A percentile compares a stretch with the other conserved stretches of the same genome.
These are phyloP conservation scores for Hyla sarda DNA, from an alignment of 2,113 vertebrate genomes.

Conservation along the genomic window DNA sequence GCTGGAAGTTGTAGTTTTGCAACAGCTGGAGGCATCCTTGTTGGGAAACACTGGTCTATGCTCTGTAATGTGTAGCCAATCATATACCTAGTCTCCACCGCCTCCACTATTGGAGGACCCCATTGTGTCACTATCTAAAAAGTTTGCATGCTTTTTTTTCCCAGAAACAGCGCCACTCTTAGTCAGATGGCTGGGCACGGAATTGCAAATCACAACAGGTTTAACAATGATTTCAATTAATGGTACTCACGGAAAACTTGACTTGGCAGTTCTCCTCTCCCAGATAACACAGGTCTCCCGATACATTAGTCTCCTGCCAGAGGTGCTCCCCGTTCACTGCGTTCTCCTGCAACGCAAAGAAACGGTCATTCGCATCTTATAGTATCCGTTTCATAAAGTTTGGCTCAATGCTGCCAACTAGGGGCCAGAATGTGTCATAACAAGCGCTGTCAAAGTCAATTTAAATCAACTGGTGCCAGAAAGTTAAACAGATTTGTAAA, in stretches of 20 bases:
- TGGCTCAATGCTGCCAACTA: no score
- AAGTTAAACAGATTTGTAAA: no score
- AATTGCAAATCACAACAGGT: background rate
- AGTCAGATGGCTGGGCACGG: background rate
- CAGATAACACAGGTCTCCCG: slow-evolving; percentile 95
- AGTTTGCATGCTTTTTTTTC: no score
- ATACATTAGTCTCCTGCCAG: slow-evolving; percentile 98
- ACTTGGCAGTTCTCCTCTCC: slow-evolving; percentile 94
- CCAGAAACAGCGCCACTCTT: background rate
- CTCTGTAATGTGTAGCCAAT: no score
- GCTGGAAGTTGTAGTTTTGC: no score
- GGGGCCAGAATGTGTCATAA: background rate
- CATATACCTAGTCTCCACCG: no score
- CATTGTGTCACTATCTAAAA: no score
- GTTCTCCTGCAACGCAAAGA: slow-evolving; percentile 82
- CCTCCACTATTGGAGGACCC: no score
- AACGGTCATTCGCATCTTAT: background rate
- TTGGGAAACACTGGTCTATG: no score
- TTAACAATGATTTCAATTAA: background rate
- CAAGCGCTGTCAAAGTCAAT: background rate
- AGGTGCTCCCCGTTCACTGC: slow-evolving; percentile 95
- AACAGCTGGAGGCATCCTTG: no score
- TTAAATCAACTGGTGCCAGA: no score
- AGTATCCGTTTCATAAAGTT: background rate
- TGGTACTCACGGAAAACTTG: slow-evolving; percentile 90